A percentile compares a stretch with the other conserved stretches of the same genome.
Conservation (phyloP, 2,797 vertebrate species). For the Cynopterus sphinx region DNA sequence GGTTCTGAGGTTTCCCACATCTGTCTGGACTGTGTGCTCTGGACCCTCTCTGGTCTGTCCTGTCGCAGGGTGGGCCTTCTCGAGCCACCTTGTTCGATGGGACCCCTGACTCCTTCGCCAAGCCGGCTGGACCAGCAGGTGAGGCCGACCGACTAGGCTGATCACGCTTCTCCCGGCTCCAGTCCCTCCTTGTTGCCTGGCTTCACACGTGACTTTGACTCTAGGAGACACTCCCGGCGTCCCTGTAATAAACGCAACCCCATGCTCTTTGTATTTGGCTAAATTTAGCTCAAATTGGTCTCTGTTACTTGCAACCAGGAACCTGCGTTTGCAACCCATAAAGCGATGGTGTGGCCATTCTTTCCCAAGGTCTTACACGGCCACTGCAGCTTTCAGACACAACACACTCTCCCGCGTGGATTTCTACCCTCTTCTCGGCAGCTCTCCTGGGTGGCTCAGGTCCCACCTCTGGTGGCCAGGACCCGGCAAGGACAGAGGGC, state of each 20-base stretch:
- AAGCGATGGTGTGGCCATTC: background rate
- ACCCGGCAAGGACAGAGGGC: background rate
- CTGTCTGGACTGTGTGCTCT: background rate
- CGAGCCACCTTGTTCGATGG: fast-evolving
- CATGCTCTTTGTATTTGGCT: background rate
- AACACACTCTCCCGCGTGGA: background rate
- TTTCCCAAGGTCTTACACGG: background rate
- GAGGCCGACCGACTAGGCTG: background rate
- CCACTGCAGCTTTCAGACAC: background rate
- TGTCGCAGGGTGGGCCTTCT: background rate
- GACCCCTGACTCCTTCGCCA: background rate
- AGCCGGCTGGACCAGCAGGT: fast-evolving
- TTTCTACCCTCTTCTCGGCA: background rate
- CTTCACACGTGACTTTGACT: background rate
- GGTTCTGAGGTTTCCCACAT: background rate
- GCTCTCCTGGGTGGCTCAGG: background rate
- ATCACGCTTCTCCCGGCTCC: background rate
- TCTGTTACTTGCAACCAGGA: background rate
- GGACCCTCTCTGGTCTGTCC: background rate
- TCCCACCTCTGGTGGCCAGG: background rate
- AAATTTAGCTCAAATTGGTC: background rate
- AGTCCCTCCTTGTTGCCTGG: background rate
- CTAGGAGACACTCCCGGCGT: background rate
- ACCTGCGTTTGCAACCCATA: background rate
- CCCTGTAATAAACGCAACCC: background rate